Evolutionary conservation across 2,113 vertebrate genomes (phyloP), one percentile per base, ranked within the genome.

Genomic region (Ptychochromis oligacanthus): DNA sequence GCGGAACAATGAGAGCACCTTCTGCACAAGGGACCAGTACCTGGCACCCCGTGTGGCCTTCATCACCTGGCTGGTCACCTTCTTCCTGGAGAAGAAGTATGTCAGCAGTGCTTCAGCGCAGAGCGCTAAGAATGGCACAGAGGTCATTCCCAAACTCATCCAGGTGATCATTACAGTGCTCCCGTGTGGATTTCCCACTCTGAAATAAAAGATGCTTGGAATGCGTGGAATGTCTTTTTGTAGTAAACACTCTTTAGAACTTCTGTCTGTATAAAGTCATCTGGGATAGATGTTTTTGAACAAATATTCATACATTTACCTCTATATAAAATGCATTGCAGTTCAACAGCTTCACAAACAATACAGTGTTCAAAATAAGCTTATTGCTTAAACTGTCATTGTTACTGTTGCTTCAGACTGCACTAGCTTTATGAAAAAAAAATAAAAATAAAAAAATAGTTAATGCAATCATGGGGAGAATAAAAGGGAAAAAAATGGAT

Each of bases 51-150:
- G 98, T 24, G 98, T 99, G 88, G 95, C 96, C 92, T 99, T 99
- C 89, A 99, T 99, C 95, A 98, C 97, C 88, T 99, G 98, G 98
- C 96, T 99, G 36, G 97, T 99, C 93, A 98, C 97, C 84, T 99
- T 99, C 95, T 99, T 99, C 96, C 97, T 99, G 92, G 98, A 99
- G 95, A 98, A 99, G 95, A 99, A 99, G 92, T 99, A 97, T 54
- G 91, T 97, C 91, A 96, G 96, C 93, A 94, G 96, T 92, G 87
- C 93, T 89, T 84, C 95, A 75, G 91, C 88, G 88, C 97, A 96
- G 88, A 96, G 89, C 90, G 90, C 96, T 83, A 99, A 97, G 95
- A 99, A 99, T 55, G 97, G 97, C 94, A 96, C 95, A 14, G 98
- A 99, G 77, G 89, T 97, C 86, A 93, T 99, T 77, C 98, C 98